Evolutionary conservation across 2,797 vertebrate genomes (phyloP).

Genomic region (Ptychadena robeensis): DNA sequence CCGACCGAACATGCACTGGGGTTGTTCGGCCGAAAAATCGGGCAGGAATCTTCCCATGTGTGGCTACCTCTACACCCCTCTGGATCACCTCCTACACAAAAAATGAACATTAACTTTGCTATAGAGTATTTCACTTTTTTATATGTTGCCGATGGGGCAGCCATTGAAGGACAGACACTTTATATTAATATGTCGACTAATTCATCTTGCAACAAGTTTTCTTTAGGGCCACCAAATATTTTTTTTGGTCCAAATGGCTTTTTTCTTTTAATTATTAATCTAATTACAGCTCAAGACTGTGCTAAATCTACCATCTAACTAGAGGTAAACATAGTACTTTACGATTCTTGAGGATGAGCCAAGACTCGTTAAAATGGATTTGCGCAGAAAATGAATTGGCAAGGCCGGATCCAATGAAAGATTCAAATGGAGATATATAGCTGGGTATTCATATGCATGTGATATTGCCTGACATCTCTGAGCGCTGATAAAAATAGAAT

Average conservation of each 20-base stretch:
- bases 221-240: background rate
- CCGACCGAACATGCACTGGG: too few relatives aligned
- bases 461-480: constrained; percentile 37
- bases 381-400: constrained; percentile 28
- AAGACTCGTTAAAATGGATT: constrained; percentile 37
- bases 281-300: constrained; percentile 12
- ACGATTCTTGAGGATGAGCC: constrained; percentile 16
- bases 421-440: constrained; percentile 21
- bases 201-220: background rate
- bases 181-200: too few relatives aligned
- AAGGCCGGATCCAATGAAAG: constrained; percentile 3
- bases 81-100: too few relatives aligned
- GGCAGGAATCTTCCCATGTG: too few relatives aligned
- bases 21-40: too few relatives aligned
- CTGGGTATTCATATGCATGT: constrained; percentile 2
- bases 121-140: background rate
- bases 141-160: background rate
- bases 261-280: background rate
- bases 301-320: constrained; percentile 17
- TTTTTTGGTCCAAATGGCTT: background rate
- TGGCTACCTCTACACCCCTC: too few relatives aligned
- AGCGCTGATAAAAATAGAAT: constrained; percentile 47
- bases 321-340: constrained; percentile 31
- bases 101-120: too few relatives aligned
- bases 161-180: too few relatives aligned